These are phyloP conservation scores for Solea senegalensis DNA, from an alignment of 2,113 vertebrate genomes.

Conservation along the genomic window DNA sequence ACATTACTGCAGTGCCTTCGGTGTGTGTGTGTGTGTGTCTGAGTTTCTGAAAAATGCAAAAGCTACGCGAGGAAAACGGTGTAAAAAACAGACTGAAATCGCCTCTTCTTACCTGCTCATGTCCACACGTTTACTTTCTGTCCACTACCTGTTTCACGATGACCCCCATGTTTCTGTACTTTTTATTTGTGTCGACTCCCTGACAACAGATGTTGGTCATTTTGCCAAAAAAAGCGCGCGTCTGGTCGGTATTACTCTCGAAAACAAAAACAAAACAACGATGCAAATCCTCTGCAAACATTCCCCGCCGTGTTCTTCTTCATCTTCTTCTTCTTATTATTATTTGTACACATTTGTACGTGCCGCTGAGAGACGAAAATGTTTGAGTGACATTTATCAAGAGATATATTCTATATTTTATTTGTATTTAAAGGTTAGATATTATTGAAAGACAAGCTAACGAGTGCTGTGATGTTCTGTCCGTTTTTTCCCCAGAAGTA, in stretches of 20 bases:
- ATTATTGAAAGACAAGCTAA: slow-evolving; percentile 82
- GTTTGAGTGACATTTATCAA: slow-evolving; percentile 79
- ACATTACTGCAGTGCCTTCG: slow-evolving; percentile 71
- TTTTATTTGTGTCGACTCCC: slow-evolving; percentile 41
- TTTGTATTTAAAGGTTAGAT: slow-evolving; percentile 84
- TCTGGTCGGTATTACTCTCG: slow-evolving; percentile 62
- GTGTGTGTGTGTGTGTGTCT: slow-evolving; percentile 34
- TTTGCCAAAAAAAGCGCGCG: slow-evolving; percentile 56
- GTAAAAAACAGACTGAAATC: slow-evolving; percentile 17
- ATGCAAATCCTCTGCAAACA: slow-evolving; percentile 72
- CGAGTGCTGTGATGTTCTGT: slow-evolving; percentile 82
- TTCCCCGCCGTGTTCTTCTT: slow-evolving; percentile 67
- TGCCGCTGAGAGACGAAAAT: slow-evolving; percentile 76
- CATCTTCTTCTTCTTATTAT: neutral
- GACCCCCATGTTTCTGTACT: slow-evolving; percentile 38
- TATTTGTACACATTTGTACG: slow-evolving; percentile 73
- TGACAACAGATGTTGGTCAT: slow-evolving; percentile 62
- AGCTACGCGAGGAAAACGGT: neutral
- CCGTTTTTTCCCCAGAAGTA: slow-evolving; percentile 74
- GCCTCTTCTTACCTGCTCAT: slow-evolving; percentile 22
- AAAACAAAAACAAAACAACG: slow-evolving; percentile 3
- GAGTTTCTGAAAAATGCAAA: slow-evolving; percentile 12
- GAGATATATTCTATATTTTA: slow-evolving; percentile 84
- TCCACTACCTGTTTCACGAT: slow-evolving; percentile 29
- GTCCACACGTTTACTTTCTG: slow-evolving; percentile 20